Percentiles rank a stretch among this genome's conserved stretches.
Conservation (phyloP, 2,888 invertebrate species). For the Caenorhabditis sp. region DNA sequence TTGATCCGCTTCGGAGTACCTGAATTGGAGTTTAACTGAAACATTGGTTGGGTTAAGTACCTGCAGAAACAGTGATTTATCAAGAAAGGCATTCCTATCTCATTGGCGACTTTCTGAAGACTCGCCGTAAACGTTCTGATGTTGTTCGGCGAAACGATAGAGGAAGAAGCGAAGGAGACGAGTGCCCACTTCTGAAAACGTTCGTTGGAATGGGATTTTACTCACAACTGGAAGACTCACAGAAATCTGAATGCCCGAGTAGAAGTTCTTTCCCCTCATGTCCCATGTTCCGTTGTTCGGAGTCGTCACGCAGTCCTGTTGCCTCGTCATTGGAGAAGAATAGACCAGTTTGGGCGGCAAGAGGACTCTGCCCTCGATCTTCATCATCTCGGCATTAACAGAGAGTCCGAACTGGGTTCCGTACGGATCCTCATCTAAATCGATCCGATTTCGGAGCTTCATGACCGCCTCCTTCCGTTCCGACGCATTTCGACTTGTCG, state of each 20-base stretch:
- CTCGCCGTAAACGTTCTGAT: conserved; percentile 20
- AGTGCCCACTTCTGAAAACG: conserved; percentile 48
- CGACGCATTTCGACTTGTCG: conserved; percentile 48
- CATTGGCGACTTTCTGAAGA: conserved; percentile 28
- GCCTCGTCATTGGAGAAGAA: conserved; percentile 12
- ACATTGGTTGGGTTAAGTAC: too few relatives aligned
- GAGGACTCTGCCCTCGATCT: conserved; percentile 38
- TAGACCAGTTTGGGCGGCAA: conserved; percentile 38
- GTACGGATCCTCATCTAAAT: conserved; percentile 23
- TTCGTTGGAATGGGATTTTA: neutral
- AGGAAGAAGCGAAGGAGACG: conserved; percentile 31
- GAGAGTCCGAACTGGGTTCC: conserved; percentile 24
- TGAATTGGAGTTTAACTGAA: conserved; percentile 12
- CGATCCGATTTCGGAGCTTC: conserved; percentile 21
- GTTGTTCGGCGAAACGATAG: neutral
- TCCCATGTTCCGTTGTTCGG: conserved; percentile 58
- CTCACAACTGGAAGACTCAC: neutral
- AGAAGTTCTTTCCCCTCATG: conserved; percentile 57
- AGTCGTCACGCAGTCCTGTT: conserved; percentile 35
- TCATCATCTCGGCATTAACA: conserved; percentile 31
- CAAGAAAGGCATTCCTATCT: conserved; percentile 54
- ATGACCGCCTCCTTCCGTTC: conserved; percentile 44
- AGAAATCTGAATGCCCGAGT: conserved; percentile 28
- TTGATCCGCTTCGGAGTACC: conserved; percentile 36
- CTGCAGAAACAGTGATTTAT: conserved; percentile 30